A percentile compares a stretch with the other conserved stretches of the same genome.
Evolutionary conservation across 2,888 invertebrate species (phyloP).

Genomic region (Tubiluchus corallicola): DNA sequence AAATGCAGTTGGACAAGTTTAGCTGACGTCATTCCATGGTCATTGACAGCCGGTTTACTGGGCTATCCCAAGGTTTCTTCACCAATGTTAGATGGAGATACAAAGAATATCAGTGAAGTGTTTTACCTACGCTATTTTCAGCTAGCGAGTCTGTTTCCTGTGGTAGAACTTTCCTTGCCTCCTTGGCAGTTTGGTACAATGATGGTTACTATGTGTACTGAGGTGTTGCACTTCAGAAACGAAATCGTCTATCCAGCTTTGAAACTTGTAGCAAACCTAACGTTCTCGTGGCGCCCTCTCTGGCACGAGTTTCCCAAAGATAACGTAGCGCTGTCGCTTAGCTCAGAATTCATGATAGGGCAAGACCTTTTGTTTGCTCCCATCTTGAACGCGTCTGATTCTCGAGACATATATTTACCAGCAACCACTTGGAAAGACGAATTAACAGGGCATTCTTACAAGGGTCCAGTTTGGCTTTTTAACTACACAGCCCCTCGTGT

Average conservation of each 20-base stretch:
- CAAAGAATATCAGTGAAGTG: background rate
- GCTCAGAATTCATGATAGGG: background rate
- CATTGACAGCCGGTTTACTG: background rate
- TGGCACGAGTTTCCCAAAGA: background rate
- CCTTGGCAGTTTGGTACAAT: too few species aligned
- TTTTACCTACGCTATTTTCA: background rate
- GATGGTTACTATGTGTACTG: too few species aligned
- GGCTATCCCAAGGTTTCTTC: background rate
- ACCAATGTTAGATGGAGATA: background rate
- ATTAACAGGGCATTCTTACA: too few species aligned
- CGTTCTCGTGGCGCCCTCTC: background rate
- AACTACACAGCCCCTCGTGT: too few species aligned
- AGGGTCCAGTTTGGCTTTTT: too few species aligned
- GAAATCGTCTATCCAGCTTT: background rate
- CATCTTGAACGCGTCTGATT: background rate
- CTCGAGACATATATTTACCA: background rate
- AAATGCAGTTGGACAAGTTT: background rate
- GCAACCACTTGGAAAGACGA: background rate
- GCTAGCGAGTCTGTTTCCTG: slow-evolving; percentile 1
- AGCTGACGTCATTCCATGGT: background rate
- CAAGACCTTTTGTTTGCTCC: background rate
- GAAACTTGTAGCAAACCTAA: background rate
- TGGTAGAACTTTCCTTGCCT: background rate
- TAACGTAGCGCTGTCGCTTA: background rate
- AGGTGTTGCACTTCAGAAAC: background rate